phyloP scores from a whole-genome alignment of 1,140 invertebrate genomes.

The Ceratosolen fusciceps region DNA sequence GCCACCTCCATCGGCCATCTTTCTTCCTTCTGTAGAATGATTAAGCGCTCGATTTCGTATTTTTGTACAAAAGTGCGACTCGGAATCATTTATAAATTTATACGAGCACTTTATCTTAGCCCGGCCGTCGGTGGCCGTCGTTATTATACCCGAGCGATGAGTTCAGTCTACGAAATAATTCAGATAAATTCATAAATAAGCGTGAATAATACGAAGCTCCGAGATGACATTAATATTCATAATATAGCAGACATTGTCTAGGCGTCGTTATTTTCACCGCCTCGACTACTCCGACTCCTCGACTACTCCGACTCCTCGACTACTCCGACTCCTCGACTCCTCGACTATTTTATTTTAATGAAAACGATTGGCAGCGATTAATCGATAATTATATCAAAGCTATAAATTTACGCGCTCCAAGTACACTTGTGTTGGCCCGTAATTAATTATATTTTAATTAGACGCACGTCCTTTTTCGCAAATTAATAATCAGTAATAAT shows the following conservation, averaged over 20 bases:
- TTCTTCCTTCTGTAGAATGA: not conserved
- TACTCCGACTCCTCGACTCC: too few species aligned
- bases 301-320: too few species aligned
- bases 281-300: too few species aligned
- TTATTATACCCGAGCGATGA: not conserved
- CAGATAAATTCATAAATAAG: not conserved
- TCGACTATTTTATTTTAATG: too few species aligned
- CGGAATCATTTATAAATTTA: not conserved
- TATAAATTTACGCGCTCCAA: too few species aligned
- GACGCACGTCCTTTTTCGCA: too few species aligned
- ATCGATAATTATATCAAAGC: too few species aligned
- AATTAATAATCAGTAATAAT: too few species aligned
- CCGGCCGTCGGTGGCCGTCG: not conserved
- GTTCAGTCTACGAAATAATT: not conserved
- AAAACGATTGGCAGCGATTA: too few species aligned
- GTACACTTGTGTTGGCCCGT: too few species aligned
- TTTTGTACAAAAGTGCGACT: not conserved
- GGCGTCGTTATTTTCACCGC: too few species aligned
- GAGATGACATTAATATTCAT: not conserved
- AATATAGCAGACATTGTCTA: not conserved
- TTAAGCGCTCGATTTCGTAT: not conserved
- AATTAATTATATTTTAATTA: too few species aligned
- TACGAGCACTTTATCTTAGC: not conserved
- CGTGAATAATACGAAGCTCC: not conserved
- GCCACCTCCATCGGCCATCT: not conserved